Conservation (phyloP, 2,888 invertebrate genomes). For the Villa cingulata region DNA sequence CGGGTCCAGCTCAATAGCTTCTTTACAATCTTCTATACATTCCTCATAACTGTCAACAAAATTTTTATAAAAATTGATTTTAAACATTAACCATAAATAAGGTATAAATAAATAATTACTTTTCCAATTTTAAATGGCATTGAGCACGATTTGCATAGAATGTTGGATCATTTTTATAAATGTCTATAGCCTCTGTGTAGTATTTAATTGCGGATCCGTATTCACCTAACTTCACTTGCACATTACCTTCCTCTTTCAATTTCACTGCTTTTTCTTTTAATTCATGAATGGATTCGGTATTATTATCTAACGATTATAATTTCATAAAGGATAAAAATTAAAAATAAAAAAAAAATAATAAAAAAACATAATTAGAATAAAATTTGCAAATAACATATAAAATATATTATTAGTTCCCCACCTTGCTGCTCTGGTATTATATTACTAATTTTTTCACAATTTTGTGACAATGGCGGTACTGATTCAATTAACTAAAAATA, state of each 20-base stretch:
- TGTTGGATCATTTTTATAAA: conserved; percentile 62
- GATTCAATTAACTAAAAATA: no score
- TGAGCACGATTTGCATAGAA: conserved; percentile 80
- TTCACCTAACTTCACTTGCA: conserved; percentile 58
- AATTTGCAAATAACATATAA: no score
- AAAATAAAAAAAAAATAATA: no score
- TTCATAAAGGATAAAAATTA: no score
- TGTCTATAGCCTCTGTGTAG: conserved; percentile 76
- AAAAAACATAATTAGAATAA: no score
- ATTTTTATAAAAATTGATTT: conserved; percentile 9
- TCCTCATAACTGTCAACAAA: conserved; percentile 19
- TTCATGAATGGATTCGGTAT: no score
- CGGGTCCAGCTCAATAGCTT: conserved; percentile 62
- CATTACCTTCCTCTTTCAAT: conserved; percentile 55
- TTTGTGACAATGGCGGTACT: no score
- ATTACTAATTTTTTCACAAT: no score
- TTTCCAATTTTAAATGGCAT: conserved; percentile 67
- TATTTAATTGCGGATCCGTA: conserved; percentile 76
- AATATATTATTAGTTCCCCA: no score
- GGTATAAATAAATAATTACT: conserved; percentile 37
- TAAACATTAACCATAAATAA: not conserved
- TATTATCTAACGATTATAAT: no score
- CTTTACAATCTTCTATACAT: conserved; percentile 55
- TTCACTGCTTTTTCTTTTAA: conserved; percentile 21
- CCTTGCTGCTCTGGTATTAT: no score